Percentiles rank a stretch among this genome's conserved stretches.
Conservation (phyloP, 2,888 invertebrate species). For the Aradus depressus region DNA sequence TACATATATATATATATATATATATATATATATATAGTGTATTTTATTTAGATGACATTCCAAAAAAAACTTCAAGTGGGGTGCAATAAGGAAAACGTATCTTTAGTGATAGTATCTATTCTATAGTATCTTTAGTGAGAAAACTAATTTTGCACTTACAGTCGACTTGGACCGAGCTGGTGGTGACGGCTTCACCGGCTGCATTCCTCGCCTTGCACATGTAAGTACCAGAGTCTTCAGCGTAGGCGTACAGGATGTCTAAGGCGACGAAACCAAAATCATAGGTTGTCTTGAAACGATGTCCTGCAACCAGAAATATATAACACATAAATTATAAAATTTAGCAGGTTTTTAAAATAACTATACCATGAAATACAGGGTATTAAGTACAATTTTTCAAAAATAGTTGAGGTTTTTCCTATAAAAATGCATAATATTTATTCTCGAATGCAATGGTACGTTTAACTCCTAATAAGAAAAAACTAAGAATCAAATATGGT, state of each 20-base stretch:
- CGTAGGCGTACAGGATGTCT: slow-evolving; percentile 91
- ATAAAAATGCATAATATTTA: background rate
- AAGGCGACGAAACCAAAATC: slow-evolving; percentile 96
- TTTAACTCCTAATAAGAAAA: background rate
- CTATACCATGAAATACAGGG: background rate
- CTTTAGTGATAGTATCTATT: background rate
- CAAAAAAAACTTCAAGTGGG: no score
- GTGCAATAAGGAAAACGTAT: background rate
- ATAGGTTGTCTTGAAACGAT: slow-evolving; percentile 89
- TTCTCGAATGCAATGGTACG: background rate
- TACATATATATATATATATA: no score
- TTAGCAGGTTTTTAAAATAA: background rate
- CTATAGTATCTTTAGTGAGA: background rate
- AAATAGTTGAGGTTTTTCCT: background rate
- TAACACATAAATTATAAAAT: no score
- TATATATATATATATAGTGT: no score
- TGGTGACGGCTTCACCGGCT: slow-evolving; percentile 90
- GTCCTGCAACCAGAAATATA: slow-evolving; percentile 43
- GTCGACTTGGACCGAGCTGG: slow-evolving; percentile 76
- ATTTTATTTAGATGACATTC: no score
- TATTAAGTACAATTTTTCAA: no score
- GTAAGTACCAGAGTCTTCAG: slow-evolving; percentile 94
- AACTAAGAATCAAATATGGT: background rate
- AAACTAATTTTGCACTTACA: slow-evolving; percentile 44
- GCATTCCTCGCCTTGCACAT: slow-evolving; percentile 93